Base-by-base conservation (phyloP, 2,113 vertebrate genomes). In the Epinephelus cyanopodus region DNA sequence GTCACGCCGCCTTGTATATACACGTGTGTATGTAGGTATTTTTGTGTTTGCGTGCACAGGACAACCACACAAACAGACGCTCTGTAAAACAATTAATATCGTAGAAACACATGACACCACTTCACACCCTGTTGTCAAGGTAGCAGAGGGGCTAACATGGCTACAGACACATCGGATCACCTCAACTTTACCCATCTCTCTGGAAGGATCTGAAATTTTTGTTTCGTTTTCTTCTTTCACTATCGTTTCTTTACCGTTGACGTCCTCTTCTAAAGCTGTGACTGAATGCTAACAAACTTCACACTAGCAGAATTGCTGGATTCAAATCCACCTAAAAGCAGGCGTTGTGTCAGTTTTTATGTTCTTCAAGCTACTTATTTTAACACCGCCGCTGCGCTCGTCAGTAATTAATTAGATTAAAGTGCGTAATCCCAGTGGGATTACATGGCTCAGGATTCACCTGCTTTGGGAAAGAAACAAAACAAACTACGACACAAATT, bases 1-100 rank as follows among this genome's bases (percentile, higher is more conserved):
- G 7, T 58, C 82, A 79, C 39, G 10, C 23, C 70, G 39, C 37
- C 62, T 74, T 61, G 21, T 90, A 88, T 89, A 74, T 87, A 89
- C 84, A 80, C 5, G 6, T 54, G 66, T 84, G 42, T 50, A 23
- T 48, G 79, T 66, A 11, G 18, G 68, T 58, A 25, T 48, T 53
- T 58, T 81, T 75, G 54, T 39, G 21, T 84, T 61, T 58, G 82
- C 45, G 78, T 77, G 72, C 47, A 74, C 63, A 48, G 52, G 56
- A 84, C 74, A 48, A 45, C 42, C 73, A 23, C 67, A 73, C 75
- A 79, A 48, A 80, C 75, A 6, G 79, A 87, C 21, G 5, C 23
- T 58, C 29, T 27, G 45, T 4, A 57, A 75, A 83, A 86, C 56
- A 68, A 63, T 27, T 74, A 79, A 45, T 25, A 61, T 27, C 5